Conservation (phyloP, 2,797 vertebrate genomes). For the Sphenodon punctatus region DNA sequence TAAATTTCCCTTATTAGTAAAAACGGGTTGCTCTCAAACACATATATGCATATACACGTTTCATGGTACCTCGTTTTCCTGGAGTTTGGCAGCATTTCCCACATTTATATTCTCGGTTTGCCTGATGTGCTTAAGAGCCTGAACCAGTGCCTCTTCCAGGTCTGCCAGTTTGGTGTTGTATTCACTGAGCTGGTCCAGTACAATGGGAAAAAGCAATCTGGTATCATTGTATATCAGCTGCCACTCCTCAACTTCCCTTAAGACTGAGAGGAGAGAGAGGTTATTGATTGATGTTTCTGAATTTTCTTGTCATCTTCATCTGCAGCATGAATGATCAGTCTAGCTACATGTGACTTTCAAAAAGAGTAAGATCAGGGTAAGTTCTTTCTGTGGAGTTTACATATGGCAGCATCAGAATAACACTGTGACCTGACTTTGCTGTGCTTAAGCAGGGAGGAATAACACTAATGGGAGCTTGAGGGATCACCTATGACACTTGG, state of each 20-base stretch:
- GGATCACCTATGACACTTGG: background rate
- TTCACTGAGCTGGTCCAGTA: conserved; percentile 80
- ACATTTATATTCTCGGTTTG: conserved; percentile 80
- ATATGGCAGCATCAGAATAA: background rate
- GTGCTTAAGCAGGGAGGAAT: background rate
- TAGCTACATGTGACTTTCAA: background rate
- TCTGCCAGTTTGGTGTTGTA: conserved; percentile 81
- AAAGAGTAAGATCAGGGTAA: background rate
- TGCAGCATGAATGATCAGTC: background rate
- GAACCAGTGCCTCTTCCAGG: conserved; percentile 78
- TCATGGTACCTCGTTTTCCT: conserved; percentile 81
- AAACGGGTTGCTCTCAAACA: background rate
- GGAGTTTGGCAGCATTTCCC: conserved; percentile 78
- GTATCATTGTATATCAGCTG: conserved; percentile 82
- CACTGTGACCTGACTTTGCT: background rate
- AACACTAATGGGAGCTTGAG: background rate
- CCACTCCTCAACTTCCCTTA: conserved; percentile 74
- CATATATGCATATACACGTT: background rate
- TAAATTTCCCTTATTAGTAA: background rate
- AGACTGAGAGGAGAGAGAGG: conserved; percentile 62
- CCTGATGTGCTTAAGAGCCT: conserved; percentile 70
- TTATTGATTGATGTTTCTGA: background rate
- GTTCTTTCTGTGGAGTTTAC: background rate
- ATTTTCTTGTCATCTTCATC: background rate
- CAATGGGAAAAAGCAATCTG: conserved; percentile 77